Evolutionary conservation across 1,140 invertebrate genomes (phyloP).

Genomic region (Argopecten irradians): DNA sequence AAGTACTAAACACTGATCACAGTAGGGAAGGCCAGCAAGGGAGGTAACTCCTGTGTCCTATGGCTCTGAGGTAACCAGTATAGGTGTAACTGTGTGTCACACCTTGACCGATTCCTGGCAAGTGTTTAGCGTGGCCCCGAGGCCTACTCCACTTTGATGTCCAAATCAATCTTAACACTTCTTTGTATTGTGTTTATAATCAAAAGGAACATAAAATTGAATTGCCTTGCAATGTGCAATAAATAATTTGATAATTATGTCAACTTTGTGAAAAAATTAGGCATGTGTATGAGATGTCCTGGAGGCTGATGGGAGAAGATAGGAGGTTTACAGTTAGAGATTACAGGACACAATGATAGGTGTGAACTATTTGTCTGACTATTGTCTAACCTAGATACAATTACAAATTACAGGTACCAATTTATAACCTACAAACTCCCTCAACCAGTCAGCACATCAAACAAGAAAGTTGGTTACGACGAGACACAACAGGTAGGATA

Average conservation of each 20-base stretch:
- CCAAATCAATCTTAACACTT: neutral
- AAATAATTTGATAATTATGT: slow-evolving; percentile 20
- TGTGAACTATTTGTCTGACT: slow-evolving; percentile 11
- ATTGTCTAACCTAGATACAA: neutral
- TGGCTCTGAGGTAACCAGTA: neutral
- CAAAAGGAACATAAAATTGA: slow-evolving; percentile 9
- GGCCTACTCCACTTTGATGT: neutral
- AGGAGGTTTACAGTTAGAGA: slow-evolving; percentile 5
- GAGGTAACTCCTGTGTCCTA: neutral
- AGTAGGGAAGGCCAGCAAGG: neutral
- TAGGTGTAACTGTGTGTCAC: neutral
- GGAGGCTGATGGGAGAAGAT: neutral
- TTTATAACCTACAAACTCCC: neutral
- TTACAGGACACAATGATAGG: neutral
- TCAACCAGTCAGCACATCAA: neutral
- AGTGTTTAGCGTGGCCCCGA: neutral
- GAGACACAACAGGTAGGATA: neutral
- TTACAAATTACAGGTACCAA: neutral
- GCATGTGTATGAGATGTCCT: neutral
- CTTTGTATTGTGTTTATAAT: slow-evolving; percentile 11
- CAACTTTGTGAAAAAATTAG: neutral
- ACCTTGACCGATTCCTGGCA: neutral
- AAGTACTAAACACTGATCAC: neutral
- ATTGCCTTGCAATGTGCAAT: slow-evolving; percentile 4
- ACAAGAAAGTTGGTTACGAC: neutral